Conservation (phyloP, 2,113 vertebrate species). For the Psammodynastes pulverulentus region DNA sequence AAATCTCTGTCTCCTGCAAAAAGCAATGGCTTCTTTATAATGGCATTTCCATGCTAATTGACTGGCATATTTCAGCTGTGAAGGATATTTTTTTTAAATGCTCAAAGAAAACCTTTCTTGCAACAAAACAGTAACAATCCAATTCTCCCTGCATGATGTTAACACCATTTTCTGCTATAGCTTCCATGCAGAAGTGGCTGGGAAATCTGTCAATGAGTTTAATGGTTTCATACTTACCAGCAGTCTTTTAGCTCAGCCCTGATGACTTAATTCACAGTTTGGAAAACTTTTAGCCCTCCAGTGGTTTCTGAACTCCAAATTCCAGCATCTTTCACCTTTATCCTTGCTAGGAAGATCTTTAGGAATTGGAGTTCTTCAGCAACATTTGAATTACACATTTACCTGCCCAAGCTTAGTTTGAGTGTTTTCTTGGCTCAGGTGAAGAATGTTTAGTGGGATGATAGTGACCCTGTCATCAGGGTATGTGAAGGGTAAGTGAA, state of each 20-base stretch:
- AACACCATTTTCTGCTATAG: background rate
- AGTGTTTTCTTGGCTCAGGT: background rate
- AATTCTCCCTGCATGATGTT: background rate
- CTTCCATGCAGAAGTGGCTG: background rate
- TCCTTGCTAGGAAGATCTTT: background rate
- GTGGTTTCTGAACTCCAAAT: background rate
- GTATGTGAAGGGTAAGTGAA: background rate
- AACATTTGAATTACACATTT: background rate
- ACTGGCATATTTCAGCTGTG: slow-evolving; percentile 3
- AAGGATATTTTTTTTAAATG: background rate
- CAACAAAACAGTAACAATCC: background rate
- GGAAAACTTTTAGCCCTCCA: background rate
- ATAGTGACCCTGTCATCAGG: background rate
- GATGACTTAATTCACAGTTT: background rate
- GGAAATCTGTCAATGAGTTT: background rate
- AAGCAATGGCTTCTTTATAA: slow-evolving; percentile 23
- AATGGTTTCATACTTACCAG: background rate
- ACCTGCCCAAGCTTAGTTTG: background rate
- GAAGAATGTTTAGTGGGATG: background rate
- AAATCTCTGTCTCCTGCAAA: slow-evolving; percentile 39
- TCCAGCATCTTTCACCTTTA: background rate
- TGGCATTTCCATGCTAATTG: slow-evolving; percentile 22
- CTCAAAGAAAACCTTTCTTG: background rate
- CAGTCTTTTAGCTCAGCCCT: background rate
- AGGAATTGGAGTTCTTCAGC: background rate